Evolutionary conservation across 2,797 vertebrate species (phyloP), one percentile per base, ranked within the genome.

Genomic region (Iguana delicatissima): DNA sequence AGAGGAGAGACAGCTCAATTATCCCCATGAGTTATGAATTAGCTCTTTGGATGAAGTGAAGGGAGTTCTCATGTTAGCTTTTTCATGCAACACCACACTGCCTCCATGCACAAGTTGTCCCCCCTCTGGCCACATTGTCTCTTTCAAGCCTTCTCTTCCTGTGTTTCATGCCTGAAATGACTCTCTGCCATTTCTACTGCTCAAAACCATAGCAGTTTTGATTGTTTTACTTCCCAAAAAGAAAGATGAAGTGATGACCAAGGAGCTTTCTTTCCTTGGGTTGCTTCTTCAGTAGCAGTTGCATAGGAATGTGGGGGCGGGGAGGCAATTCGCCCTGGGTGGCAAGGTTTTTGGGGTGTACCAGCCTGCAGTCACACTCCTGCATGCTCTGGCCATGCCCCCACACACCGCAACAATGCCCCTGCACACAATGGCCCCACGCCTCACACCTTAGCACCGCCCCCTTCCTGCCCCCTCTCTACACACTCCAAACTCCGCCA

Each of bases 1-100:
- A 80, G 24, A 42, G 88, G 62, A 91, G 90, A 77, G 18, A 76
- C 35, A 88, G 20, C n/a, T 57, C 84, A 86, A 20, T 69, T 50
- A n/a, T 24, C 80, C 86, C 55, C n/a, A 0, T 35, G 77, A 18
- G 84, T 57, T 57, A 84, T 69, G n/a, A 81, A 46, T 85, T 86
- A 46, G 84, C 62, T 29, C 46, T 81, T 8, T 6, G 0, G 0
- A 10, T 5, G 13, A 6, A n/a, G 26, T 74, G 29, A 14, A 32
- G 22, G 87, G 46, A 88, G 55, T 35, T 77, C 10, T 76, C 8
- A 7, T 29, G 6, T 80, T 69, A 42, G 35, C 26, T 69, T 81
- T 22, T 8, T 73, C 46, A 24, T 26, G 18, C 38, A 57, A 29
- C 38, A 35, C 29, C 1, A 38, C 12, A 13, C 13, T 22, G 20